phyloP scores from a whole-genome alignment of 2,797 vertebrate species.

The Mormyrus proboscirostris region DNA sequence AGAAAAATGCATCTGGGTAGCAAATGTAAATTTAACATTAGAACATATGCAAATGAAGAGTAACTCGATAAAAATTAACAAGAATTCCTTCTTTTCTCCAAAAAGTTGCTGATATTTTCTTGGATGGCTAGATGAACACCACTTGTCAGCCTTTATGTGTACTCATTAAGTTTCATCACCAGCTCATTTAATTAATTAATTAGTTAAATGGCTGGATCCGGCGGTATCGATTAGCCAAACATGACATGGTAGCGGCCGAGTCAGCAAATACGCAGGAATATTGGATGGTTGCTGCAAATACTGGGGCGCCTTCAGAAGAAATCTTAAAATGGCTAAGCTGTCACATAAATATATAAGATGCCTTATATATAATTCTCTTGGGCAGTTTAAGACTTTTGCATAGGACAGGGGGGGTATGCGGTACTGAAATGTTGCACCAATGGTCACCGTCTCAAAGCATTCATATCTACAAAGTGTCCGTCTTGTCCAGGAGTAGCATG shows the following conservation, averaged over 20 bases:
- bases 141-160: not conserved
- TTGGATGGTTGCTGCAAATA: not conserved
- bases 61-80: not conserved
- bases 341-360: not conserved
- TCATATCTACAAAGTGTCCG: not conserved
- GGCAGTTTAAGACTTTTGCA: not conserved
- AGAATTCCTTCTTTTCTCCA: not conserved
- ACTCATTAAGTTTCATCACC: not conserved
- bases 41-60: not conserved
- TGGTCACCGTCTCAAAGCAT: not conserved
- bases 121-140: not conserved
- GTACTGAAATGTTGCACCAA: not conserved
- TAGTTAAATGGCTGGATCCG: not conserved
- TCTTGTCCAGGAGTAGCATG: not conserved
- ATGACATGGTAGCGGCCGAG: not conserved
- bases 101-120: not conserved
- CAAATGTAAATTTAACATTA: not conserved
- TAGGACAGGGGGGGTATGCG: not conserved
- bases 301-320: not conserved
- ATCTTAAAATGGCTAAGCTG: not conserved
- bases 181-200: not conserved
- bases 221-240: not conserved
- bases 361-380: not conserved
- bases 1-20: not conserved
- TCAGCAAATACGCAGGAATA: not conserved